A percentile compares a stretch with the other conserved stretches of the same genome.
Evolutionary conservation across 2,797 vertebrate species (phyloP).

Genomic region (Bovichtus diacanthus): DNA sequence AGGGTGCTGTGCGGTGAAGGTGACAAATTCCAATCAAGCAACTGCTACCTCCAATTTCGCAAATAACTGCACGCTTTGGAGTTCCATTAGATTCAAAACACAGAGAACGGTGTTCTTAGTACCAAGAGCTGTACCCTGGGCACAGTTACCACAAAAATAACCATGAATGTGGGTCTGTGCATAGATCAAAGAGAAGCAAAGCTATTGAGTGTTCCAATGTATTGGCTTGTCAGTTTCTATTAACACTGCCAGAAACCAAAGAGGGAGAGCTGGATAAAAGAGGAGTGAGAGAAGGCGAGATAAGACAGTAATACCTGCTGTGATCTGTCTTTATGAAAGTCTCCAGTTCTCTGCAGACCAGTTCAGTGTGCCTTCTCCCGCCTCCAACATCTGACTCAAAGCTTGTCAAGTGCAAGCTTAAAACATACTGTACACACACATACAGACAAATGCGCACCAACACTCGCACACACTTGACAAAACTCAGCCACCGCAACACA

Average conservation of each 20-base stretch:
- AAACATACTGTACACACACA: conserved; percentile 42
- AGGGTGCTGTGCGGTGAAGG: conserved; percentile 18
- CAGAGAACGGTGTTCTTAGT: conserved; percentile 20
- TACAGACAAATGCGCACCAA: conserved; percentile 11
- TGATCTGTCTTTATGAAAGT: conserved; percentile 54
- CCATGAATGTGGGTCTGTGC: conserved; percentile 50
- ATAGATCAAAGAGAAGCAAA: conserved; percentile 64
- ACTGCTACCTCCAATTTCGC: conserved; percentile 47
- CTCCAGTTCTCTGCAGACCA: conserved; percentile 51
- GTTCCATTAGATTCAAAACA: conserved; percentile 46
- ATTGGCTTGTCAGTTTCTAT: conserved; percentile 67
- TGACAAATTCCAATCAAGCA: conserved; percentile 54
- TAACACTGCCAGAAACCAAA: conserved; percentile 59
- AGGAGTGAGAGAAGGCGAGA: conserved; percentile 43
- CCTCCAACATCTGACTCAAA: conserved; percentile 65
- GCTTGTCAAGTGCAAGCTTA: conserved; percentile 52
- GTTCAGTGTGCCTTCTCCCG: conserved; percentile 47
- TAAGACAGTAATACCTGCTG: conserved; percentile 61
- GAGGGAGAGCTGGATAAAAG: conserved; percentile 41
- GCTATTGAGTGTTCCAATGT: conserved; percentile 56
- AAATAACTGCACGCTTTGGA: conserved; percentile 37
- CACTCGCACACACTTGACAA: conserved; percentile 20
- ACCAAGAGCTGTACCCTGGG: conserved; percentile 56
- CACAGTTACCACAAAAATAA: conserved; percentile 57
- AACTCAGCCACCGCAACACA: conserved; percentile 28